phyloP scores from a whole-genome alignment of 2,888 invertebrate genomes.

The Xanthorhoe spadicearia region DNA sequence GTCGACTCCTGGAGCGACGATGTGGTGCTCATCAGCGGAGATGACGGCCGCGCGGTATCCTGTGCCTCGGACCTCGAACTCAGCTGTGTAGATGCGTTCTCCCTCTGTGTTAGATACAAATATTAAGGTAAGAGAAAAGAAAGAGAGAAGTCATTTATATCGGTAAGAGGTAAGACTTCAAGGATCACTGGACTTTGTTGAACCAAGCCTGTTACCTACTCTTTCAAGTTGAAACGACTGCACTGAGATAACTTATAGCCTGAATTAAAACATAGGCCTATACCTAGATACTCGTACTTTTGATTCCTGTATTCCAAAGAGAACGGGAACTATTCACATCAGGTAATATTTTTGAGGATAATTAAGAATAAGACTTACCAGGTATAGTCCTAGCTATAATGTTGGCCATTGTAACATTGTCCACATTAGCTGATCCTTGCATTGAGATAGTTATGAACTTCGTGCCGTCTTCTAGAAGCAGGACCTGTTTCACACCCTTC shows the following conservation, averaged over 20 bases:
- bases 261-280: no score
- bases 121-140: no score
- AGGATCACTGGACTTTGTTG: no score
- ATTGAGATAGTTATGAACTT: conserved; percentile 91
- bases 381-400: conserved; percentile 89
- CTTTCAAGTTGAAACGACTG: no score
- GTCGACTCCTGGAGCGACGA: conserved; percentile 92
- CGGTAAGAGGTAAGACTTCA: no score
- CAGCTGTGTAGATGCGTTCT: conserved; percentile 90
- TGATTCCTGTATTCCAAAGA: no score
- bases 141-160: no score
- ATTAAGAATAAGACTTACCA: conserved; percentile 72
- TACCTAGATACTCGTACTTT: no score
- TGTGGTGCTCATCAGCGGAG: conserved; percentile 91
- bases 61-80: conserved; percentile 90
- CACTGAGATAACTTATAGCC: no score
- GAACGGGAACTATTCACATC: no score
- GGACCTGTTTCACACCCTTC: conserved; percentile 90
- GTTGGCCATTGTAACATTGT: conserved; percentile 87
- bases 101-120: conserved; percentile 84
- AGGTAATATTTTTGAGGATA: no score
- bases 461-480: conserved; percentile 89
- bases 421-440: conserved; percentile 85
- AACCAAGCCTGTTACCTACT: no score
- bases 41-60: conserved; percentile 91